Evolutionary conservation across 2,888 invertebrate species (phyloP).

Genomic region (Gerris lacustris): DNA sequence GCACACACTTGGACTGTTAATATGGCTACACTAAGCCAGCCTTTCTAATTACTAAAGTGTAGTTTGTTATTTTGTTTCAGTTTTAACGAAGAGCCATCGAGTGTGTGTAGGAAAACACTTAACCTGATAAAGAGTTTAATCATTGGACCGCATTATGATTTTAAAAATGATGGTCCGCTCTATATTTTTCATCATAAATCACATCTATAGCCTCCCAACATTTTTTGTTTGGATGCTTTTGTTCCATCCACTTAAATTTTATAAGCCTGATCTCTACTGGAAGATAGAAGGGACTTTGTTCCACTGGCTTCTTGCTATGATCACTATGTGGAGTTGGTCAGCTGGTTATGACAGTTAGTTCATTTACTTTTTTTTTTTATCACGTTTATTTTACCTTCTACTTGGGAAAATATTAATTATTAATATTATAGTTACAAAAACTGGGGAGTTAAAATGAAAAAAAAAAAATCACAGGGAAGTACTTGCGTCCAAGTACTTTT

Average conservation of each 20-base stretch:
- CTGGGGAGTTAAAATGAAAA: too few relatives aligned
- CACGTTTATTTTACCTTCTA: constrained; percentile 1
- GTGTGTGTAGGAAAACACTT: background rate
- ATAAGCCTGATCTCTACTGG: constrained; percentile 71
- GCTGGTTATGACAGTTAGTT: constrained; percentile 81
- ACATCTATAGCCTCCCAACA: constrained; percentile 80
- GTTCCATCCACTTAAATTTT: constrained; percentile 60
- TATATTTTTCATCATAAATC: constrained; percentile 68
- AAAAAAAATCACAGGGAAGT: too few relatives aligned
- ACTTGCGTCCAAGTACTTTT: too few relatives aligned
- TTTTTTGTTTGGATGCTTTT: constrained; percentile 78
- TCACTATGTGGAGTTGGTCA: constrained; percentile 81
- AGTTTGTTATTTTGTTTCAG: background rate
- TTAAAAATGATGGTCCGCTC: constrained; percentile 43
- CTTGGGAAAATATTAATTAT: background rate
- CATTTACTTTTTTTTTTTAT: background rate
- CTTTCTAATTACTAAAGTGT: too few relatives aligned
- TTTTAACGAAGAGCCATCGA: background rate
- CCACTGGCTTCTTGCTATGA: constrained; percentile 84
- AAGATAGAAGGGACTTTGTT: constrained; percentile 79
- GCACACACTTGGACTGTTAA: too few relatives aligned
- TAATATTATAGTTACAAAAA: too few relatives aligned
- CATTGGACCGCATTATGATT: constrained; percentile 15
- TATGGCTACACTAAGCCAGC: too few relatives aligned
- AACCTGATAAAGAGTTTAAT: background rate